A percentile compares a stretch with the other conserved stretches of the same genome.
phyloP scores from a whole-genome alignment of 2,797 vertebrate species.

The Hoplostethus atlanticus region DNA sequence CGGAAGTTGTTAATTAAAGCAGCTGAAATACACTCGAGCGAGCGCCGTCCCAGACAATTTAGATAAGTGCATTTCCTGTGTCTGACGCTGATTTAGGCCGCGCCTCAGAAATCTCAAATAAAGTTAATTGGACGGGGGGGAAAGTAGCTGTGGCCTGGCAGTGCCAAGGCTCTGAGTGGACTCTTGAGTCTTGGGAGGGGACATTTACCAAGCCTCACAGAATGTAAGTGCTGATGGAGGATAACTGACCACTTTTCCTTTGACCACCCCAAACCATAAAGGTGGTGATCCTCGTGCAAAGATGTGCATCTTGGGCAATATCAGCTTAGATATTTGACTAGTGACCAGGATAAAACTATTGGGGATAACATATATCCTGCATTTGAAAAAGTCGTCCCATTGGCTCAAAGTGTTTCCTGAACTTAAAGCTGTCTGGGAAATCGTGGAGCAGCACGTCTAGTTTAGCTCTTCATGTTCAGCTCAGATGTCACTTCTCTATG shows the following conservation, averaged over 20 bases:
- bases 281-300: conserved; percentile 53
- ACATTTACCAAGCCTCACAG: conserved; percentile 65
- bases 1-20: conserved; percentile 75
- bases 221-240: conserved; percentile 72
- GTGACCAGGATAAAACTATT: no score
- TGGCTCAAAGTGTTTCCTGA: conserved; percentile 26
- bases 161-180: conserved; percentile 73
- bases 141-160: conserved; percentile 59
- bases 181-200: conserved; percentile 52
- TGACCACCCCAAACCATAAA: conserved; percentile 58
- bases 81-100: conserved; percentile 79
- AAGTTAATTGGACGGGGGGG: conserved; percentile 76
- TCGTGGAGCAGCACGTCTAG: background rate
- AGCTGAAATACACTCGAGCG: conserved; percentile 72
- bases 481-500: background rate
- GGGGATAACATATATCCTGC: background rate
- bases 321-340: background rate
- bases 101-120: conserved; percentile 79
- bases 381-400: conserved; percentile 16
- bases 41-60: conserved; percentile 80
- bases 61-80: conserved; percentile 80
- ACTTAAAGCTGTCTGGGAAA: conserved; percentile 16
- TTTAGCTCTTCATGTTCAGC: background rate
- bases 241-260: conserved; percentile 65
- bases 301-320: background rate